Evolutionary conservation across 2,888 invertebrate genomes (phyloP).

Genomic region (Gortyna flavago): DNA sequence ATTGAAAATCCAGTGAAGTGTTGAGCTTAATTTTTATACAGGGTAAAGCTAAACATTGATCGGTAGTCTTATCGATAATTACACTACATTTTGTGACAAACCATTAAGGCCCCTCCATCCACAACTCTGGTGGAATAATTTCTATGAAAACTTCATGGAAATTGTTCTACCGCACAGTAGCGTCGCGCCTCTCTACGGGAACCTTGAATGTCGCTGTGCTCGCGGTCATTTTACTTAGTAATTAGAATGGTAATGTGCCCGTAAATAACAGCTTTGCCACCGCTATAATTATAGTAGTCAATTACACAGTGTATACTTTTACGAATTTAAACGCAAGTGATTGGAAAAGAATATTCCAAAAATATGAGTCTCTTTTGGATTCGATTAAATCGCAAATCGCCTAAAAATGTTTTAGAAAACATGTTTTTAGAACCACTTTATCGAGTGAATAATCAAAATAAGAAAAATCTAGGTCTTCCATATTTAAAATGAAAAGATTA

Average conservation of each 20-base stretch:
- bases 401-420: too few relatives aligned
- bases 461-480: constrained; percentile 26
- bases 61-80: constrained; percentile 38
- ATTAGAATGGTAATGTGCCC: constrained; percentile 30
- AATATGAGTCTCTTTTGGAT: background rate
- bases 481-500: constrained; percentile 10
- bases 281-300: constrained; percentile 6
- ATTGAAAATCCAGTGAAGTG: constrained; percentile 78
- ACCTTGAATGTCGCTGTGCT: constrained; percentile 24
- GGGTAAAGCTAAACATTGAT: constrained; percentile 63
- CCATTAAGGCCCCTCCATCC: background rate
- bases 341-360: background rate
- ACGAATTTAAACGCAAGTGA: background rate
- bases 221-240: constrained; percentile 47
- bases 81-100: constrained; percentile 22
- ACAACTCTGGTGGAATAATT: background rate
- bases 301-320: constrained; percentile 11
- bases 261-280: constrained; percentile 4
- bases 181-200: background rate
- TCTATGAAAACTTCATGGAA: background rate
- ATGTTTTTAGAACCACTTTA: too few relatives aligned
- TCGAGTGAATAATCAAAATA: constrained; percentile 4
- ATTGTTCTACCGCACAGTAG: background rate
- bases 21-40: constrained; percentile 69
- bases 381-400: background rate